Evolutionary conservation across 2,888 invertebrate species (phyloP), one percentile per base, ranked within the genome.

Genomic region (Stictocephala bisonia): DNA sequence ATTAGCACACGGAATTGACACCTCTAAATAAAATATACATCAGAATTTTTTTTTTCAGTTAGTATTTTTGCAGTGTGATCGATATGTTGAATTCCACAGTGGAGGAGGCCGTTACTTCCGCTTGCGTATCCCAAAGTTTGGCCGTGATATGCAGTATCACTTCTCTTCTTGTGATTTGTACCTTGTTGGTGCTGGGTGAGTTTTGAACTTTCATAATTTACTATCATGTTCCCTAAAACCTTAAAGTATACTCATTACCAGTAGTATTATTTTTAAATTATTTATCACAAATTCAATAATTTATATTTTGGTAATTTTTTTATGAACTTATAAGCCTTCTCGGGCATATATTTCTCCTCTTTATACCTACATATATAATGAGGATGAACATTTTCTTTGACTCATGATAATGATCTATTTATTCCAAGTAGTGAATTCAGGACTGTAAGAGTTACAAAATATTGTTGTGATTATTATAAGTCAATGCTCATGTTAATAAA

Each of bases 81-180:
- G 99, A 48, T 96, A 92, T 84, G 87, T 99, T 9, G 99, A 99
- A 86, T 93, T 99, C 82, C 99, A 99, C 86, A 93, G 94, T 24
- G 95, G 94, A 50, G 93, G 93, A 84, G 99, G 99, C 0, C 88
- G 95, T 53, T 96, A 97, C 83, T 94, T 94, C 82, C 88, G 95
- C 73, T 86, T 97, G 22, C 86, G 99, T 79, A 95, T 99, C 80
- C 99, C 99, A 11, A 92, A 95, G 81, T 97, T 95, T 86, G 99
- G 99, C 0, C 88, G 97, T 77, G 99, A 99, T 83, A 89, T 99
- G 86, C 90, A 93, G 78, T 97, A 95, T 82, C 95, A 97, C 84
- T 88, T 88, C 80, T 92, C 94, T 11, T 91, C 93, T 1, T 96
- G 96, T 87, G 98, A 99, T 84, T 86, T 99, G 68, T 96, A 92